phyloP scores from a whole-genome alignment of 2,888 invertebrate genomes.

The Pristionchus fissidentatus region DNA sequence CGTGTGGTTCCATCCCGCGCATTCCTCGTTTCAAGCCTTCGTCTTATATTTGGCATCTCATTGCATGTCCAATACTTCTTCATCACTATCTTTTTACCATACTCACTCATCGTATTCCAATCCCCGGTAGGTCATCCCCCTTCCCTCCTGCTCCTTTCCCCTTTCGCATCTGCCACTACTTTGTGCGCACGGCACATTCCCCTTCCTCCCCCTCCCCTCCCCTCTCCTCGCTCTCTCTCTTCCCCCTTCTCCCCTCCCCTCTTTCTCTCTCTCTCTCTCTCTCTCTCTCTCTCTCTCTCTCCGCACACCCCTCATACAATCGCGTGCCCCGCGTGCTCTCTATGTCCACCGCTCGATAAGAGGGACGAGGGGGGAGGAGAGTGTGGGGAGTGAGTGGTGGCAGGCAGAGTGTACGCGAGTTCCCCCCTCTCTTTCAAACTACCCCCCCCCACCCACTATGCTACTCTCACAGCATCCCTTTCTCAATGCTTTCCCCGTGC shows the following conservation, averaged over 20 bases:
- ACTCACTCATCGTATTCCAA: neutral
- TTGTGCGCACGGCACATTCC: neutral
- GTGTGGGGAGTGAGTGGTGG: neutral
- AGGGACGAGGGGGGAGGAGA: neutral
- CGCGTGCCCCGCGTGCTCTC: neutral
- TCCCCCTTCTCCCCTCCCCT: neutral
- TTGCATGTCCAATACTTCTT: neutral
- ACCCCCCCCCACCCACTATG: neutral
- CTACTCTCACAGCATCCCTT: neutral
- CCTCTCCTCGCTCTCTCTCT: neutral
- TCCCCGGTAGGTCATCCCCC: neutral
- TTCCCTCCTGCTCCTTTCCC: neutral
- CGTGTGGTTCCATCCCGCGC: too few relatives aligned
- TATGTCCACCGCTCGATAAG: conserved; percentile 41
- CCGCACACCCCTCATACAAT: neutral
- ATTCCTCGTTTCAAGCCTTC: too few relatives aligned
- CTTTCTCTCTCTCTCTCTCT: neutral
- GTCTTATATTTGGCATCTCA: neutral
- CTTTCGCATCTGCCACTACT: neutral
- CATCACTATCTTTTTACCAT: neutral
- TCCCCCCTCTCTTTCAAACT: neutral
- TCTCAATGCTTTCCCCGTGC: neutral
- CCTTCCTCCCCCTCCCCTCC: neutral
- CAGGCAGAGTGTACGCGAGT: conserved; percentile 21
- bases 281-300: neutral